Evolutionary conservation across 2,113 vertebrate genomes (phyloP), one percentile per base, ranked within the genome.

Genomic region (Crypturellus undulatus): DNA sequence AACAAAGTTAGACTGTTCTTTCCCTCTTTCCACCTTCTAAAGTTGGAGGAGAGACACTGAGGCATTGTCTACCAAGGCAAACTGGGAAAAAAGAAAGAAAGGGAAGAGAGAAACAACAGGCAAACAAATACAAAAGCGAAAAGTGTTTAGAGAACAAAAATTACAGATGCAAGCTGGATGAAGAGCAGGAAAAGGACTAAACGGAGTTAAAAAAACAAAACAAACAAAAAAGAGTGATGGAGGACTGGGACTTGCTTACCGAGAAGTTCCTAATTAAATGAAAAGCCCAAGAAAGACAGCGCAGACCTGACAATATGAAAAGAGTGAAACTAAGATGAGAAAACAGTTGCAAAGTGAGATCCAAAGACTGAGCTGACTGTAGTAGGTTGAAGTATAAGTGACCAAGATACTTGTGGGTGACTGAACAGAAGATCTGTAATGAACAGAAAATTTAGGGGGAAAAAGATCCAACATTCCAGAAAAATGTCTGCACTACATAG

Each of bases 331-430:
- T 11, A 12, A 8, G 10, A 70, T 30, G n/a, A 84, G 15, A 45
- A 40, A 84, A 70, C 11, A 59, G 36, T 0, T 36, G 11, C 58
- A 79, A 49, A 40, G 45, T n/a, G 28, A 76, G 25, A 82, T 64
- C 2, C 24, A 75, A 80, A 9, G 45, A 63, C 17, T 45, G 9
- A 25, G 25, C 47, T n/a, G 16, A 85, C 4, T 15, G 10, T 1
- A 2, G 17, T 1, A 2, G 17, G n/a, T n/a, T 54, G 9, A 82
- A 71, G 16, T 0, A 0, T 25, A 32, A 4, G 40, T 8, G 69
- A 54, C 24, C 36, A 34, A 49, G 42, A 6, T 49, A 89, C 21
- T 49, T 64, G 28, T 47, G 19, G 9, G 25, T 22, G 34, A 45
- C 34, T 45, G 68, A 84, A 72, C 2, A 70, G 49, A 28, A 69